Conservation (phyloP, 2,888 invertebrate species). For the Nasonia oneida region DNA sequence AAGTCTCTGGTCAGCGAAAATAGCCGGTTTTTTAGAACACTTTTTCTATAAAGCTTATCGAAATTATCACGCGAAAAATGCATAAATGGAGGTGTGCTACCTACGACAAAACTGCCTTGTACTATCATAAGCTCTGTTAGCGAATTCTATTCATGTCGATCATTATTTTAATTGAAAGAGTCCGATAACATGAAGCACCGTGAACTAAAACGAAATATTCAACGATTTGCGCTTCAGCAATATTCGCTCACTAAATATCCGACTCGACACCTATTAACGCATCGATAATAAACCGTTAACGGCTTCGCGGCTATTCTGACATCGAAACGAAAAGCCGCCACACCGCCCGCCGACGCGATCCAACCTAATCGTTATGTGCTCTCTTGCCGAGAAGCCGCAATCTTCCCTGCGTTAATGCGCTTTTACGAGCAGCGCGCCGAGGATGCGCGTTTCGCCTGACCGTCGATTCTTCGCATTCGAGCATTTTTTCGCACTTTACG, state of each 20-base stretch:
- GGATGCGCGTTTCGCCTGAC: background rate
- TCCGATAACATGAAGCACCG: background rate
- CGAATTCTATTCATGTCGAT: background rate
- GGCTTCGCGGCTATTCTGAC: conserved; percentile 5
- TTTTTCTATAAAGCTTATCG: no score
- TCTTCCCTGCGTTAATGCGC: background rate
- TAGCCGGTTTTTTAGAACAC: no score
- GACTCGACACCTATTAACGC: background rate
- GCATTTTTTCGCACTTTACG: background rate
- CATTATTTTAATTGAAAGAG: background rate
- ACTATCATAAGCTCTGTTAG: no score
- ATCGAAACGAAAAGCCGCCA: background rate
- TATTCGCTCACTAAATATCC: background rate
- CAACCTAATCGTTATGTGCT: background rate
- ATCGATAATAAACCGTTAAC: conserved; percentile 22
- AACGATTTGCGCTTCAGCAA: background rate
- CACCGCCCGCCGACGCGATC: background rate
- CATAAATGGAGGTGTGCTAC: no score
- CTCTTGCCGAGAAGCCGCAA: background rate
- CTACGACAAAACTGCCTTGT: no score
- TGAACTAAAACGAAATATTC: background rate
- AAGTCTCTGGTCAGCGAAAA: no score
- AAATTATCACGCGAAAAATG: no score
- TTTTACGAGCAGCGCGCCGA: background rate
- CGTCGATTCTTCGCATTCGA: background rate